A percentile compares a stretch with the other conserved stretches of the same genome.
These are phyloP conservation scores for Gorsachius magnificus DNA, from an alignment of 2,797 vertebrate species.

Conservation along the genomic window DNA sequence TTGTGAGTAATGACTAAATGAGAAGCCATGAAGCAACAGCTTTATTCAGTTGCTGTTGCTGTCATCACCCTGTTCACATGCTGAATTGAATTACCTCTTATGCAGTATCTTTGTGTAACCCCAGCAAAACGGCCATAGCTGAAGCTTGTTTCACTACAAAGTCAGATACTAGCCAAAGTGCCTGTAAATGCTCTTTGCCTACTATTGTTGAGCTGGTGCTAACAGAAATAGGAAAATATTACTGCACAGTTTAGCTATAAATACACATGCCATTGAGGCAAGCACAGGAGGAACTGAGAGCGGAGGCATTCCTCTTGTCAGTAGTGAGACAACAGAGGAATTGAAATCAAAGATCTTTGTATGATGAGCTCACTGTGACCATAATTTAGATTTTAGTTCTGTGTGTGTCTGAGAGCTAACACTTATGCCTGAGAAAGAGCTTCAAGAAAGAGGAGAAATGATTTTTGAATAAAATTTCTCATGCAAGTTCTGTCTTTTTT, in stretches of 20 bases:
- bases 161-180: background rate
- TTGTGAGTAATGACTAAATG: slow-evolving; percentile 30
- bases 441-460: background rate
- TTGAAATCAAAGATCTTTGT: slow-evolving; percentile 36
- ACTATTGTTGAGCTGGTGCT: background rate
- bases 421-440: background rate
- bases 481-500: background rate
- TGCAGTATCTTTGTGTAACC: background rate
- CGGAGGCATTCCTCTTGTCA: background rate
- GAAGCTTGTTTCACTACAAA: background rate
- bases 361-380: slow-evolving; percentile 51
- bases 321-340: slow-evolving; percentile 35
- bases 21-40: background rate
- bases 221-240: background rate
- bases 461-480: background rate
- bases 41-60: slow-evolving; percentile 23
- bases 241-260: background rate
- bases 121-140: background rate
- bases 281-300: background rate
- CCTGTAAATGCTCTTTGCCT: background rate
- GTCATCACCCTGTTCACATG: slow-evolving; percentile 3
- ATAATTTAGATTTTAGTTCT: slow-evolving; percentile 20
- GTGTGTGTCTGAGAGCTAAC: background rate
- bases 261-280: background rate
- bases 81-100: background rate